These are phyloP conservation scores for Aphaenogaster floridana DNA, from an alignment of 1,140 invertebrate species.

Conservation along the genomic window DNA sequence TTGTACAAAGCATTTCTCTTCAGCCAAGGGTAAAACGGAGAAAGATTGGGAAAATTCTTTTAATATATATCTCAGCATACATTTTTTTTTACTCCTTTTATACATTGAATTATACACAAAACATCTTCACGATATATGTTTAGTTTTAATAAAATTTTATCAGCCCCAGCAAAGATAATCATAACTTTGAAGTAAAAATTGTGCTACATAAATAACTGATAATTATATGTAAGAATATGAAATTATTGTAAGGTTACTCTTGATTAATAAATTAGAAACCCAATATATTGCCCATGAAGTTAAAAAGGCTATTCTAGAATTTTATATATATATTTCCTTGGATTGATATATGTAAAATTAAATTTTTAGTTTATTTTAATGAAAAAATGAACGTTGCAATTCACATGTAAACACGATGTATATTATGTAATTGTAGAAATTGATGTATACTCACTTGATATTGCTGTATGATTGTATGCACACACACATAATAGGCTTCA, in stretches of 20 bases:
- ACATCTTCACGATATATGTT: conserved; percentile 14
- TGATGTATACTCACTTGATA: conserved; percentile 28
- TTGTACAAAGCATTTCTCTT: conserved; percentile 76
- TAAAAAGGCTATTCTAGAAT: conserved; percentile 18
- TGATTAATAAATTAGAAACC: conserved; percentile 43
- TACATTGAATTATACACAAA: conserved; percentile 39
- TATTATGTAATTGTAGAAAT: conserved; percentile 49
- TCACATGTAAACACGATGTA: conserved; percentile 17
- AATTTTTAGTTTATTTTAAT: conserved; percentile 18
- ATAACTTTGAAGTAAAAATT: conserved; percentile 33
- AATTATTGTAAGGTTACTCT: neutral
- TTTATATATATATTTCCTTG: conserved; percentile 2
- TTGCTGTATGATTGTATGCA: conserved; percentile 23
- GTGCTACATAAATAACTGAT: conserved; percentile 13
- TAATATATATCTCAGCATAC: conserved; percentile 49
- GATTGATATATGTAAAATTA: conserved; percentile 16
- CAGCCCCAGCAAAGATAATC: neutral
- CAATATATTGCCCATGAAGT: conserved; percentile 15
- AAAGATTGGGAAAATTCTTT: conserved; percentile 69
- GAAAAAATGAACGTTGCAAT: neutral
- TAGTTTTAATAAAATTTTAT: conserved; percentile 41
- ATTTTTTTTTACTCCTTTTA: conserved; percentile 56
- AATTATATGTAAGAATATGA: conserved; percentile 22
- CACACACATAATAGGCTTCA: conserved; percentile 14
- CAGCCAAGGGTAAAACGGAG: conserved; percentile 68